Percentiles rank a stretch among this genome's conserved stretches.
These are phyloP conservation scores for Sander vitreus DNA, from an alignment of 2,113 vertebrate species.

Conservation along the genomic window DNA sequence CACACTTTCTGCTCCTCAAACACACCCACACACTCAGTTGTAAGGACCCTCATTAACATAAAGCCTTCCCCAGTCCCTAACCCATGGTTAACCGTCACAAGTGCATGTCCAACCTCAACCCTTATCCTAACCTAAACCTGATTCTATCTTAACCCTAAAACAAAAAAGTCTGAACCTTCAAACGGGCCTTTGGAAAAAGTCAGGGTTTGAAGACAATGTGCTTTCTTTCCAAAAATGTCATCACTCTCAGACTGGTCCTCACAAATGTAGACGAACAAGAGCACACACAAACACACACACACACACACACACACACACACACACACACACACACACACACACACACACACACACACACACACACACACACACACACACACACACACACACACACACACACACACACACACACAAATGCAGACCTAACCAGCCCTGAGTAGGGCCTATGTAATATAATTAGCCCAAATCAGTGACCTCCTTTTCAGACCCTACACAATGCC, in stretches of 20 bases:
- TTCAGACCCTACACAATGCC: slow-evolving; percentile 73
- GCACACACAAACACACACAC: not conserved
- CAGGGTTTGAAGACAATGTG: not conserved
- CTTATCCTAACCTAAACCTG: no score
- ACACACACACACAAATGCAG: slow-evolving; percentile 12
- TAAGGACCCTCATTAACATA: not conserved
- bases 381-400: slow-evolving; percentile 14
- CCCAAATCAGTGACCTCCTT: slow-evolving; percentile 72
- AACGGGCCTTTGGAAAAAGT: not conserved
- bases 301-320: not conserved
- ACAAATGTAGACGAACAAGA: not conserved
- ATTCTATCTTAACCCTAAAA: not conserved
- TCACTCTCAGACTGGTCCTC: not conserved
- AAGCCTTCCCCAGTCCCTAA: not conserved
- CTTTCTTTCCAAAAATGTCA: not conserved
- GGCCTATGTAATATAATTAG: slow-evolving; percentile 75
- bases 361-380: slow-evolving; percentile 2
- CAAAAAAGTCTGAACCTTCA: not conserved
- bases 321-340: slow-evolving; percentile 14
- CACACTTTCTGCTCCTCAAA: not conserved
- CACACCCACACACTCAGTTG: not conserved
- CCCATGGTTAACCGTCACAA: not conserved
- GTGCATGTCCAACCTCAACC: not conserved
- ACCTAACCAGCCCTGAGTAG: slow-evolving; percentile 47
- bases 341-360: slow-evolving; percentile 2